Evolutionary conservation across 35 echinoderm and acorn worm species (phyloP), one percentile per base, ranked within the genome.

Genomic region (Acanthaster planci): DNA sequence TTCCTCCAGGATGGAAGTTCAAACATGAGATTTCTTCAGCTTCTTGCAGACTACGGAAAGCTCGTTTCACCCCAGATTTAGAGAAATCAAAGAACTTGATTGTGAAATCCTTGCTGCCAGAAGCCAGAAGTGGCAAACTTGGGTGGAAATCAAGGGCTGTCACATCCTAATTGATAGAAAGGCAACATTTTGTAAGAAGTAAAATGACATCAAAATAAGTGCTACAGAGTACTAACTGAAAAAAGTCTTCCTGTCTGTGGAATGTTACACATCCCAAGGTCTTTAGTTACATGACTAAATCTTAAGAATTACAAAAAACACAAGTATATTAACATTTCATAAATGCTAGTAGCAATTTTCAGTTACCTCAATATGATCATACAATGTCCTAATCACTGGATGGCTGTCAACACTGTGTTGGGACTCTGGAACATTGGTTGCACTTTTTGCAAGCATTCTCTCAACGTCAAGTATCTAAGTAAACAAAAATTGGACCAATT

Each of bases 11-110:
- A 84, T 98, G 95, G 32, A 98, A 86, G 40, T 87, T 76, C 0
- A 92, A 37, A 75, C 85, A 88, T 37, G 85, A 55, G 5, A 98
- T 78, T 26, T 89, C 76, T 51, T 93, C 84, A 1, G 88, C 91
- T 76, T 98, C 95, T 36, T 93, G 91, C 39, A 98, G 88, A 26
- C 83, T 93, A 21, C 83, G 80, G 88, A 78, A 93, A 59, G 95
- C 92, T 58, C 85, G 90, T 60, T 98, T 98, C 9, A 98, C 91
- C 5, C 91, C 88, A 0, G 95, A 93, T 35, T 98, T 98, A 5
- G 95, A 93, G 85, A 88, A 98, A 39, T 93, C 91, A 84, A 93
- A 98, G 35, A 98, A 87, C 32, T 98, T 98, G 57, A 98, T 79
- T 1, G 95, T 98, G 59, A 78, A 93, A 47, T 98, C 95, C 86